A percentile compares a stretch with the other conserved stretches of the same genome.
Evolutionary conservation across 2,113 vertebrate species (phyloP).

Genomic region (Prunella fulvescens): DNA sequence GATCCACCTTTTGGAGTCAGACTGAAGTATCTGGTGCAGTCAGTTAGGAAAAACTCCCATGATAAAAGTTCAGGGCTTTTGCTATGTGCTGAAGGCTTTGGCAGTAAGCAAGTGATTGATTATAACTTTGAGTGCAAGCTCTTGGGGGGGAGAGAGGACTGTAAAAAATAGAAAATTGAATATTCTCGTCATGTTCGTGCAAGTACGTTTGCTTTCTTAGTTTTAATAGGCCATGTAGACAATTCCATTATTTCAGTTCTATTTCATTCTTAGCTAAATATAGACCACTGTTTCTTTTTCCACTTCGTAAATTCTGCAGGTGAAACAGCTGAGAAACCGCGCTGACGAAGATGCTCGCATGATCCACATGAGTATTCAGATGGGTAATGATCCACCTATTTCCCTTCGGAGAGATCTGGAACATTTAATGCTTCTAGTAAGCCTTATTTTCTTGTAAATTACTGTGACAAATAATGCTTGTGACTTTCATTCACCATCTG

Average conservation of each 20-base stretch:
- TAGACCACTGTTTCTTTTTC: neutral
- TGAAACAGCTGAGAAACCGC: conserved; percentile 94
- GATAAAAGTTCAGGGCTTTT: neutral
- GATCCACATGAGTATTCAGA: conserved; percentile 95
- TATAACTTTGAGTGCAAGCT: neutral
- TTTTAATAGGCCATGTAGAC: neutral
- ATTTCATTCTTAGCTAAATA: neutral
- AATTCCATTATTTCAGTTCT: neutral
- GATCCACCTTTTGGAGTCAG: neutral
- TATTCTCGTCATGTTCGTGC: neutral
- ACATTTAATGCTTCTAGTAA: conserved; percentile 92
- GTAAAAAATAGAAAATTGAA: neutral
- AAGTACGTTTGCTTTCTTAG: neutral
- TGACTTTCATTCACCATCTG: neutral
- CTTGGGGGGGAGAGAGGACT: rapidly evolving
- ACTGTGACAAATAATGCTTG: neutral
- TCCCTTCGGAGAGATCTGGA: conserved; percentile 89
- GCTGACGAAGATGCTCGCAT: conserved; percentile 96
- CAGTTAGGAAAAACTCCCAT: neutral
- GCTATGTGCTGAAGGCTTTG: neutral
- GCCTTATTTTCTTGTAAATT: conserved; percentile 15
- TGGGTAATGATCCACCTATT: conserved; percentile 90
- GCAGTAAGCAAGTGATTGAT: neutral
- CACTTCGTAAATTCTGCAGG: conserved; percentile 69
- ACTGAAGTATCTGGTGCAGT: neutral